phyloP scores from a whole-genome alignment of 2,888 invertebrate species.

The Eulithis testata region DNA sequence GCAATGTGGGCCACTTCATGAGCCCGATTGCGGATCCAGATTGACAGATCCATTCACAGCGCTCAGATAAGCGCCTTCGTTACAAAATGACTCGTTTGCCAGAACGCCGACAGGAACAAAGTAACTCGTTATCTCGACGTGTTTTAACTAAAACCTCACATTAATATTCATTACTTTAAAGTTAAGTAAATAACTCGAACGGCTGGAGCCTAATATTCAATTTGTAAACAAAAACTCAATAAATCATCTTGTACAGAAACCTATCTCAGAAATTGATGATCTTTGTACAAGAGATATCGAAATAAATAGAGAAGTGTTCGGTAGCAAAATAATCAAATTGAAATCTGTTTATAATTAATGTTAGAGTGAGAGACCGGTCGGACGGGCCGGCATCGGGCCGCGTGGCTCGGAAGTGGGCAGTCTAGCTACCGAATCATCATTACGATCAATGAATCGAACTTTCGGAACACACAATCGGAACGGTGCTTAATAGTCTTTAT shows the following conservation, averaged over 20 bases:
- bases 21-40: conserved; percentile 59
- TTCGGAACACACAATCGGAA: conserved; percentile 65
- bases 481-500: conserved; percentile 66
- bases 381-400: conserved; percentile 47
- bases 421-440: conserved; percentile 66
- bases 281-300: conserved; percentile 62
- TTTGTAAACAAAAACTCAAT: conserved; percentile 61
- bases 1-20: conserved; percentile 50
- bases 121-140: conserved; percentile 46
- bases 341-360: conserved; percentile 79
- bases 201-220: conserved; percentile 56
- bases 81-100: conserved; percentile 55
- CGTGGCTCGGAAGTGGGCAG: conserved; percentile 69
- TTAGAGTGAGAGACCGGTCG: conserved; percentile 71
- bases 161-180: conserved; percentile 35
- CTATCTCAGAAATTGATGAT: conserved; percentile 74
- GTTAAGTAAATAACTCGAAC: conserved; percentile 34
- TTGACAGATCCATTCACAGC: conserved; percentile 68
- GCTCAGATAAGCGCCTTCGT: conserved; percentile 51
- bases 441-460: conserved; percentile 80
- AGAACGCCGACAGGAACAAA: conserved; percentile 30
- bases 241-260: conserved; percentile 67
- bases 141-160: conserved; percentile 42
- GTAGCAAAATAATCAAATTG: conserved; percentile 78
- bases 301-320: conserved; percentile 65